phyloP scores from a whole-genome alignment of 2,797 vertebrate genomes.

The Craterocephalus amniculus region DNA sequence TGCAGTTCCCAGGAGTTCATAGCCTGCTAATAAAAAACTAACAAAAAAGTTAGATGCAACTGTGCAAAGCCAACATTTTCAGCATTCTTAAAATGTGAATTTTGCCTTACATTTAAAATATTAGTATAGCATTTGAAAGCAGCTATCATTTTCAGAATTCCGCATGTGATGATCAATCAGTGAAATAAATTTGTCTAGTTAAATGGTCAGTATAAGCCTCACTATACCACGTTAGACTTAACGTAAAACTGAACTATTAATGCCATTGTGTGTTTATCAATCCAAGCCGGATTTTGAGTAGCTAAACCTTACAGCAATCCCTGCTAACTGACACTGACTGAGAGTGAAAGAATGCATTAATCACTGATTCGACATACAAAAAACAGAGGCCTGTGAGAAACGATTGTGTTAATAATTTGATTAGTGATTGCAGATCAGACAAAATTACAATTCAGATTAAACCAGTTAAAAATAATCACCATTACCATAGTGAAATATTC shows the following conservation, averaged over 20 bases:
- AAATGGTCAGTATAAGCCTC: not conserved
- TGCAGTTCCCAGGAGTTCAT: not conserved
- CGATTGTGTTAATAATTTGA: slow-evolving; percentile 11
- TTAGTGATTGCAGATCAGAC: slow-evolving; percentile 4
- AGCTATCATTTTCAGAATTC: not conserved
- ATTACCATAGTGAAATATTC: not conserved
- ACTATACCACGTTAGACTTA: not conserved
- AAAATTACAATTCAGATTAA: not conserved
- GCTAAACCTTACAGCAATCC: not conserved
- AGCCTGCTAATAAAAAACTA: not conserved
- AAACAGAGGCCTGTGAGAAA: not conserved
- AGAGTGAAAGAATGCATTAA: not conserved
- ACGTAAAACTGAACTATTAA: not conserved
- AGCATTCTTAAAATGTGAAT: not conserved
- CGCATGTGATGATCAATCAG: not conserved
- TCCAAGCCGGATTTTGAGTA: not conserved
- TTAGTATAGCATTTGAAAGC: not conserved
- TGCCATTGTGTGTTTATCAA: not conserved
- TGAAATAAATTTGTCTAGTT: not conserved
- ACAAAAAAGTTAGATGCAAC: not conserved
- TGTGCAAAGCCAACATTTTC: not conserved
- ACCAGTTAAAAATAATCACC: slow-evolving; percentile 1
- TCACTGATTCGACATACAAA: not conserved
- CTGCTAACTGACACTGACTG: not conserved
- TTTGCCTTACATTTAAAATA: not conserved